phyloP scores from a whole-genome alignment of 2,797 vertebrate genomes.

The Paedocypris micromegethes region DNA sequence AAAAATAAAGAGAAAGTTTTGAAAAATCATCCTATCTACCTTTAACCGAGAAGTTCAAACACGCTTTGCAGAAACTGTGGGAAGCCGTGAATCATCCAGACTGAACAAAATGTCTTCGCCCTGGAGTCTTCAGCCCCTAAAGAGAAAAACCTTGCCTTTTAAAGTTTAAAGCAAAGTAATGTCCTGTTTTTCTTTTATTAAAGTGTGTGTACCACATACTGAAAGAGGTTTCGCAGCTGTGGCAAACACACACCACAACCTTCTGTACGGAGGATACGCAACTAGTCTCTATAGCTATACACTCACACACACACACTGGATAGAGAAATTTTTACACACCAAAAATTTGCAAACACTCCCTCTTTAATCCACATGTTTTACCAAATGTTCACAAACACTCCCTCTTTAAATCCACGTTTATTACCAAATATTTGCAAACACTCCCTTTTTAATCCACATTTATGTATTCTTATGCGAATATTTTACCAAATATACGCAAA shows the following conservation, averaged over 20 bases:
- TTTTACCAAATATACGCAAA: too few species aligned
- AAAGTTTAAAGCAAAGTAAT: conserved; percentile 35
- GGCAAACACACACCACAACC: conserved; percentile 1
- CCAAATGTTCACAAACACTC: too few species aligned
- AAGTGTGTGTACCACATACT: conserved; percentile 24
- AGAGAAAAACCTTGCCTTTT: conserved; percentile 28
- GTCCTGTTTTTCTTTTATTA: conserved; percentile 38
- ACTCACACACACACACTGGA: too few species aligned
- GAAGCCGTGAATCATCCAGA: conserved; percentile 9
- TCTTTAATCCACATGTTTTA: too few species aligned
- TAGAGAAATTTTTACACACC: too few species aligned
- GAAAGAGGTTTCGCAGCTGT: conserved; percentile 12
- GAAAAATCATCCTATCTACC: too few species aligned
- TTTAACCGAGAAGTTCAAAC: not conserved
- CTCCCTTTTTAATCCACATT: too few species aligned
- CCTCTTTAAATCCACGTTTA: too few species aligned
- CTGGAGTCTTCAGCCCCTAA: conserved; percentile 14
- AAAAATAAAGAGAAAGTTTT: too few species aligned
- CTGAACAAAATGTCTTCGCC: conserved; percentile 13
- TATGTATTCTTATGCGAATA: too few species aligned
- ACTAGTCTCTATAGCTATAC: not conserved
- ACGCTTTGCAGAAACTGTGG: not conserved
- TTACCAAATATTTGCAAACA: too few species aligned
- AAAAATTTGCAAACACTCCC: too few species aligned
- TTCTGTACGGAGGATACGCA: conserved; percentile 5